Percentiles rank a stretch among this genome's conserved stretches.
phyloP scores from a whole-genome alignment of 2,797 vertebrate genomes.

The Sebastes hubbsi region DNA sequence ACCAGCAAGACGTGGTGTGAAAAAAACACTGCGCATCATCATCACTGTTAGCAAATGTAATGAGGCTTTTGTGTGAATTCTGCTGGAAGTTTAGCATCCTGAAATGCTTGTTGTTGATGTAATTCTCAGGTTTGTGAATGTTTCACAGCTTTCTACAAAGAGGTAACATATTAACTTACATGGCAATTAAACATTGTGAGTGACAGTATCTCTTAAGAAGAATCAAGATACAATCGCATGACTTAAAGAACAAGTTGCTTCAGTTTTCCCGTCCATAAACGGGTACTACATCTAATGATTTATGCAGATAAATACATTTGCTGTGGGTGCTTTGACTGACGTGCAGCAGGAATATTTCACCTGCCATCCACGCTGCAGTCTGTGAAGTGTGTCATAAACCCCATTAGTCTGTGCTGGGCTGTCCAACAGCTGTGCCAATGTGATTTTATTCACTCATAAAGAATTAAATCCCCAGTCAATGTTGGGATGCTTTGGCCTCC shows the following conservation, averaged over 20 bases:
- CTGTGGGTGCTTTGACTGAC: slow-evolving; percentile 16
- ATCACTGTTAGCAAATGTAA: slow-evolving; percentile 50
- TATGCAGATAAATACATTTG: background rate
- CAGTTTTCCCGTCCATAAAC: background rate
- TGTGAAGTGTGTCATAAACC: slow-evolving; percentile 44
- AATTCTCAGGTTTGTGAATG: background rate
- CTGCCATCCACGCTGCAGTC: slow-evolving; percentile 9
- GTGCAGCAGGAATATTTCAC: slow-evolving; percentile 35
- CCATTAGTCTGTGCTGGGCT: slow-evolving; percentile 42
- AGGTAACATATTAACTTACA: background rate
- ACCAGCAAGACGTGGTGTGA: slow-evolving; percentile 53
- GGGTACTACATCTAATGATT: background rate
- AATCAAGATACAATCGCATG: slow-evolving; percentile 5
- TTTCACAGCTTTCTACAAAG: slow-evolving; percentile 21
- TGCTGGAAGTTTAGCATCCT: slow-evolving; percentile 32
- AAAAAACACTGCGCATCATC: slow-evolving; percentile 17
- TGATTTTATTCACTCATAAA: slow-evolving; percentile 70
- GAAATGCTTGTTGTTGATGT: slow-evolving; percentile 31
- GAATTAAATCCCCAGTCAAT: slow-evolving; percentile 61
- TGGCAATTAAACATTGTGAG: background rate
- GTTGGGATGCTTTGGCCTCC: slow-evolving; percentile 42
- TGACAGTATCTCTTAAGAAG: background rate
- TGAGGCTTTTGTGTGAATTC: slow-evolving; percentile 51
- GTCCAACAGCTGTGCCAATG: slow-evolving; percentile 35
- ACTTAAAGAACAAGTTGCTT: background rate